phyloP scores from a whole-genome alignment of 2,888 invertebrate genomes.

The Drosophila koepferae region DNA sequence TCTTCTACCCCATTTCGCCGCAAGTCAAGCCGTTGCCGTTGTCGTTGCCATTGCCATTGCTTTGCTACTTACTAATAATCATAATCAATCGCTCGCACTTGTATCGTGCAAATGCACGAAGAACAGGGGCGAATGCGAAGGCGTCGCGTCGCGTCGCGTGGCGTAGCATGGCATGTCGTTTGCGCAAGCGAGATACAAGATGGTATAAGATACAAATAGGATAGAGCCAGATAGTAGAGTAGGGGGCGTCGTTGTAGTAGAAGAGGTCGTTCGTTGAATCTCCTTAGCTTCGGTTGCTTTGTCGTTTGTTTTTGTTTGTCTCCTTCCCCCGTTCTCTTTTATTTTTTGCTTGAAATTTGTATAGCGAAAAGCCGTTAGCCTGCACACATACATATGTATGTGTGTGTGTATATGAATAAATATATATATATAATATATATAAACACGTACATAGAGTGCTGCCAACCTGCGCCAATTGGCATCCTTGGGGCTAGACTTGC shows the following conservation, averaged over 20 bases:
- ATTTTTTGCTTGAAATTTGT: conserved; percentile 52
- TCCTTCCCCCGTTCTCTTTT: conserved; percentile 32
- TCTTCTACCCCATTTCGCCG: conserved; percentile 48
- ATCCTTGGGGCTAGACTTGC: conserved; percentile 60
- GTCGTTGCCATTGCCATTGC: conserved; percentile 31
- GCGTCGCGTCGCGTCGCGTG: conserved; percentile 18
- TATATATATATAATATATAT: conserved; percentile 34
- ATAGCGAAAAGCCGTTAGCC: conserved; percentile 69
- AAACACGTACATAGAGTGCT: conserved; percentile 51
- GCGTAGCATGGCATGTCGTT: conserved; percentile 22
- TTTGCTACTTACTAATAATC: conserved; percentile 76
- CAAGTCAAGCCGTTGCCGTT: conserved; percentile 49
- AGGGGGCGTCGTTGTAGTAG: conserved; percentile 24
- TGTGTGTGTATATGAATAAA: conserved; percentile 24
- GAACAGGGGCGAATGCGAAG: conserved; percentile 28
- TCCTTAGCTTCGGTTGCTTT: conserved; percentile 61
- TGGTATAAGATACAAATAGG: conserved; percentile 33
- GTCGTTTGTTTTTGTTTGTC: conserved; percentile 73
- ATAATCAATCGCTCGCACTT: conserved; percentile 80
- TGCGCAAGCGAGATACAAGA: conserved; percentile 43
- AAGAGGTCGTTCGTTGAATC: conserved; percentile 44
- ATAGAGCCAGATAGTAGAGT: conserved; percentile 3
- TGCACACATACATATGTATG: conserved; percentile 34
- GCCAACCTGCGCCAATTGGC: conserved; percentile 74
- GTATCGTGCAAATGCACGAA: conserved; percentile 70